Percentiles rank a stretch among this genome's conserved stretches.
Evolutionary conservation across 2,888 invertebrate species (phyloP).

Genomic region (Platycnemis pennipes): DNA sequence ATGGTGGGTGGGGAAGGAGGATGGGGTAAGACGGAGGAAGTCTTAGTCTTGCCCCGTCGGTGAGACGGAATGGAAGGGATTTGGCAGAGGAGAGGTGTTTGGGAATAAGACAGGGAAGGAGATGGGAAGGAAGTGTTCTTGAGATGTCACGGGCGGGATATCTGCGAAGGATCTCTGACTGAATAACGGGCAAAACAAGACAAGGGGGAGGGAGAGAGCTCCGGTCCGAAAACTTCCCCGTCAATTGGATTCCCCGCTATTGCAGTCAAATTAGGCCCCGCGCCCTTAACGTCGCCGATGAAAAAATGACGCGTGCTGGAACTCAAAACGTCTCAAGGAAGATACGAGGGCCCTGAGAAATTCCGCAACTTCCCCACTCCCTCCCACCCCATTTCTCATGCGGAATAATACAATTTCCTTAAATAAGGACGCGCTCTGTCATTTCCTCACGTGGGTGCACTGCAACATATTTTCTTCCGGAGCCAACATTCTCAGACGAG

Average conservation of each 20-base stretch:
- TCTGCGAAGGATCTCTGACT: not conserved
- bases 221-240: slow-evolving; percentile 17
- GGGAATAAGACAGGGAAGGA: not conserved
- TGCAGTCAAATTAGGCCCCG: slow-evolving; percentile 28
- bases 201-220: not conserved
- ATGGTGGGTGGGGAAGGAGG: not conserved
- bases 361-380: not conserved
- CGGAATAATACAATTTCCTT: slow-evolving; percentile 4
- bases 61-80: not conserved
- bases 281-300: not conserved
- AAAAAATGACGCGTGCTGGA: not conserved
- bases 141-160: not conserved
- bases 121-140: not conserved
- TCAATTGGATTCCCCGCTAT: slow-evolving; percentile 44
- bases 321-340: not conserved
- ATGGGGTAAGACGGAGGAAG: not conserved
- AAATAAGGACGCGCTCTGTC: slow-evolving; percentile 19
- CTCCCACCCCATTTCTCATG: no score
- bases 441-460: not conserved
- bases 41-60: not conserved
- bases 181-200: slow-evolving; percentile 23
- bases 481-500: not conserved
- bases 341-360: not conserved
- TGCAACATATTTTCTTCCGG: slow-evolving; percentile 38
- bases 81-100: not conserved